Percentiles rank a stretch among this genome's conserved stretches.
Conservation (phyloP, 2,797 vertebrate genomes). For the Lagorchestes hirsutus region DNA sequence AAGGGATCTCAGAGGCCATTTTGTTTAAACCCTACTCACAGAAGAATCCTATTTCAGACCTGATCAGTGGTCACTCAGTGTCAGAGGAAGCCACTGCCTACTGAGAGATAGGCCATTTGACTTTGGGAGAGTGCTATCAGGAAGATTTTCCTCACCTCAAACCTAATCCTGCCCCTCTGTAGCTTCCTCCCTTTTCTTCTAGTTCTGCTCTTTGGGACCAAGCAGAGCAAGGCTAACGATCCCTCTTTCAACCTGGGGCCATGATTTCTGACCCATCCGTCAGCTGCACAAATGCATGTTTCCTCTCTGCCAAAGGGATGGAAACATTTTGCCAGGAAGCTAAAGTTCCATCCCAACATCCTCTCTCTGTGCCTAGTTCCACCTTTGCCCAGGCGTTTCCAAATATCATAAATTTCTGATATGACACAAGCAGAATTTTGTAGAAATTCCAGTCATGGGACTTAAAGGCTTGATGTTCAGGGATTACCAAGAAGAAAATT, state of each 20-base stretch:
- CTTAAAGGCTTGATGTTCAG: not conserved
- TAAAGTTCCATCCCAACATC: not conserved
- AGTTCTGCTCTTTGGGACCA: not conserved
- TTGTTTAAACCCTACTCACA: not conserved
- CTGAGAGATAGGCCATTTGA: not conserved
- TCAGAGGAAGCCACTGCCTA: not conserved
- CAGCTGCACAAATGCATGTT: not conserved
- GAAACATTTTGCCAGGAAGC: not conserved
- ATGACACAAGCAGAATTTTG: not conserved
- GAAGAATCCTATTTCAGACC: not conserved
- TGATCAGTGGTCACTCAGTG: not conserved
- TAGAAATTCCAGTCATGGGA: not conserved
- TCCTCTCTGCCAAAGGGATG: not conserved
- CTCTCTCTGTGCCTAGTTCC: not conserved
- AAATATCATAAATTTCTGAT: slow-evolving; percentile 1
- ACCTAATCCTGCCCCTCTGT: not conserved
- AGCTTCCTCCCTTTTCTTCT: not conserved
- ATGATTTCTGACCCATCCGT: not conserved
- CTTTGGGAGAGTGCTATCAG: not conserved
- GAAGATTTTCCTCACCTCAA: not conserved
- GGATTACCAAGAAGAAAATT: not conserved
- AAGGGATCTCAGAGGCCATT: not conserved
- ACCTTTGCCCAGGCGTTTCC: not conserved
- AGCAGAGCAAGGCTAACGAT: not conserved
- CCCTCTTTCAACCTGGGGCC: not conserved